Conservation (phyloP, 2,797 vertebrate species). For the Hoplostethus mediterraneus region DNA sequence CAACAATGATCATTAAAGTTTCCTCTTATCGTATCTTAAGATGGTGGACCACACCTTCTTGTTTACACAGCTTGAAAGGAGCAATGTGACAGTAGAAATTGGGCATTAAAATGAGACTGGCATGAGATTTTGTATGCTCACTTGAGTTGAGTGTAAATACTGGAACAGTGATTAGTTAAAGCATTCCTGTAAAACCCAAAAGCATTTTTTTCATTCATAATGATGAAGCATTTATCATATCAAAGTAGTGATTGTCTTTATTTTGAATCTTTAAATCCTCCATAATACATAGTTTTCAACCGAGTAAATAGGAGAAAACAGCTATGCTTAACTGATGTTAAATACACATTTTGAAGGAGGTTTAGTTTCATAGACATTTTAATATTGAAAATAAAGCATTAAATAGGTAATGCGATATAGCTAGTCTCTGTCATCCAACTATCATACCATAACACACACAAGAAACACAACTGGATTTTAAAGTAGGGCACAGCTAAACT, state of each 20-base stretch:
- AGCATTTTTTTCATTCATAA: slow-evolving; percentile 2
- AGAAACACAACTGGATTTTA: slow-evolving; percentile 28
- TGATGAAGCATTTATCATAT: slow-evolving; percentile 9
- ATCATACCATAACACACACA: slow-evolving; percentile 55
- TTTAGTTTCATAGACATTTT: slow-evolving; percentile 67
- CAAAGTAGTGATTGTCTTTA: slow-evolving; percentile 62
- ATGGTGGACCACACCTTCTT: slow-evolving; percentile 25
- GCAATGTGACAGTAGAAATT: slow-evolving; percentile 45
- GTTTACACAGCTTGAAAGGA: slow-evolving; percentile 48
- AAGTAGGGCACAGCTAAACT: background rate
- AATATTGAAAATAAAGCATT: slow-evolving; percentile 56
- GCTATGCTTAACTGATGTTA: slow-evolving; percentile 68
- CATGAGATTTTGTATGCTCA: slow-evolving; percentile 34
- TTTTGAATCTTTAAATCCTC: slow-evolving; percentile 79
- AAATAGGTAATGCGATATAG: slow-evolving; percentile 76
- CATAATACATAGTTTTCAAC: slow-evolving; percentile 64
- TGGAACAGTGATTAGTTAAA: slow-evolving; percentile 10
- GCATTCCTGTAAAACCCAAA: slow-evolving; percentile 5
- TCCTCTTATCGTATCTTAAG: slow-evolving; percentile 54
- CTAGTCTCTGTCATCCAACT: slow-evolving; percentile 77
- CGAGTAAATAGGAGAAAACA: slow-evolving; percentile 77
- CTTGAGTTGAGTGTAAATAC: slow-evolving; percentile 38
- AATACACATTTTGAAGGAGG: slow-evolving; percentile 50
- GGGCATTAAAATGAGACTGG: slow-evolving; percentile 32
- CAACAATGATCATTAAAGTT: slow-evolving; percentile 48